These are phyloP conservation scores for Iguana delicatissima DNA, from an alignment of 2,797 vertebrate genomes.

Conservation along the genomic window DNA sequence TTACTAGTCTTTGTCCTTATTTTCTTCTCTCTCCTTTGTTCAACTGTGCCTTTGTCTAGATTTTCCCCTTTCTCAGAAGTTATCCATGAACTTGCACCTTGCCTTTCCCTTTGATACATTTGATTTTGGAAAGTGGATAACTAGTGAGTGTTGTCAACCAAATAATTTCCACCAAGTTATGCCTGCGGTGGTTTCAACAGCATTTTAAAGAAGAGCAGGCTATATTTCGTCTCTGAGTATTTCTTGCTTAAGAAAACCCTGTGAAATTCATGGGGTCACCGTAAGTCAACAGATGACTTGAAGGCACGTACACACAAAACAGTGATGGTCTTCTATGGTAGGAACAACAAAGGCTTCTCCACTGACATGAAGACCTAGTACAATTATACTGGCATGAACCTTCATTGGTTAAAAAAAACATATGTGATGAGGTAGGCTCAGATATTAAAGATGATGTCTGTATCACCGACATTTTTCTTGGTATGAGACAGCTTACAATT, in stretches of 20 bases:
- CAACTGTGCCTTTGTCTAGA: too few relatives aligned
- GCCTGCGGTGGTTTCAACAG: neutral
- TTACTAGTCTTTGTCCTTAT: too few relatives aligned
- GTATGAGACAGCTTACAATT: too few relatives aligned
- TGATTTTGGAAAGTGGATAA: neutral
- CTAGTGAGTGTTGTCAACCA: neutral
- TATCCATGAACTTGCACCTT: neutral
- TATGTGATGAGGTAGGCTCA: neutral
- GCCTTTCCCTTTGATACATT: neutral
- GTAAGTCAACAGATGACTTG: too few relatives aligned
- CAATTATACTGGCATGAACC: neutral
- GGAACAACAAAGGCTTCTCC: neutral
- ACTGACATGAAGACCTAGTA: neutral
- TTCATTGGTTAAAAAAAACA: neutral
- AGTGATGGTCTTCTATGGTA: neutral
- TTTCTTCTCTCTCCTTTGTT: neutral
- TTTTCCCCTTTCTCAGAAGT: neutral
- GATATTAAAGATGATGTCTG: neutral
- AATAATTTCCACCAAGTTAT: neutral
- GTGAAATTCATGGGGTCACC: too few relatives aligned
- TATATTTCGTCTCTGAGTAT: neutral
- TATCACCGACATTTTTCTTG: neutral
- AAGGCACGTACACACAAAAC: neutral
- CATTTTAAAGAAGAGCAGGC: neutral
- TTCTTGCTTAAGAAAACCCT: too few relatives aligned